These are phyloP conservation scores for Eristalinus sepulchralis DNA, from an alignment of 2,888 invertebrate genomes.

Conservation along the genomic window DNA sequence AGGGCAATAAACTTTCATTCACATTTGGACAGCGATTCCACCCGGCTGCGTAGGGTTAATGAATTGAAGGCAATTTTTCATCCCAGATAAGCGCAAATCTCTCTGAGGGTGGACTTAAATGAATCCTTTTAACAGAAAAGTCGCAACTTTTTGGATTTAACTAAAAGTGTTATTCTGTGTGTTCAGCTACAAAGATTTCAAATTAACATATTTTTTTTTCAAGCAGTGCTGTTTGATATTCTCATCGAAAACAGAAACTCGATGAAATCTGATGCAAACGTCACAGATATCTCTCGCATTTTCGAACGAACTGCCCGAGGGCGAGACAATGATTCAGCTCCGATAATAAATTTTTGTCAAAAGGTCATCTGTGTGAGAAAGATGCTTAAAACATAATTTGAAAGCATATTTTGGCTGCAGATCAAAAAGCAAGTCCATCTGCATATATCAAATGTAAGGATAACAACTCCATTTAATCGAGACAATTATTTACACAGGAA, in stretches of 20 bases:
- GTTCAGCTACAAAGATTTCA: background rate
- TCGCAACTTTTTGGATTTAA: background rate
- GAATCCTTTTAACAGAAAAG: background rate
- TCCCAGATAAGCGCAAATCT: background rate
- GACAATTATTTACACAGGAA: background rate
- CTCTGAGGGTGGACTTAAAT: background rate
- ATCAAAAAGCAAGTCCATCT: background rate
- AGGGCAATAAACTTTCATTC: too few relatives aligned
- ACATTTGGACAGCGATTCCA: too few relatives aligned
- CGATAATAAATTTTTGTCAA: background rate
- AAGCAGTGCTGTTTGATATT: background rate
- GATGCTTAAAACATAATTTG: background rate
- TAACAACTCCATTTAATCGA: background rate
- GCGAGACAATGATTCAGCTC: background rate
- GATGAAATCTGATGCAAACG: background rate
- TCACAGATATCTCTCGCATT: background rate
- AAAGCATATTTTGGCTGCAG: background rate
- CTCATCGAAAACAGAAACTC: background rate
- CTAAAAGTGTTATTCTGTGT: background rate
- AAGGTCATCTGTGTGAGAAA: background rate
- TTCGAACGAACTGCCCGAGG: background rate
- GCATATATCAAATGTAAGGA: background rate
- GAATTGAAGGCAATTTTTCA: background rate
- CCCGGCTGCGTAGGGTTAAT: too few relatives aligned
- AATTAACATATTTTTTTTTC: background rate